Base-by-base conservation (phyloP, 1,140 invertebrate species). In the Drosophila chauvacae region DNA sequence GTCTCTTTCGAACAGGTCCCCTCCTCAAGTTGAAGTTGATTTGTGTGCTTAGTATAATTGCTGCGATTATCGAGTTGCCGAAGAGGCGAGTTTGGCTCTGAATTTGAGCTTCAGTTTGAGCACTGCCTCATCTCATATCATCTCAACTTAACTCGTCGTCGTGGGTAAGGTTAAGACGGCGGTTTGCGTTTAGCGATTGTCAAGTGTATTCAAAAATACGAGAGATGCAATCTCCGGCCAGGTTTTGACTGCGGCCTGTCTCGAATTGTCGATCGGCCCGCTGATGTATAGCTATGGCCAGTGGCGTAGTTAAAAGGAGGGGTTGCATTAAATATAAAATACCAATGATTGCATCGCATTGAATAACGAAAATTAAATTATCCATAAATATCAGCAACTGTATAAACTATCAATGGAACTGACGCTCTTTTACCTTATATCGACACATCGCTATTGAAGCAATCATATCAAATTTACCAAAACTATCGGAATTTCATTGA, bases 21-120 rank as follows among this genome's bases (percentile, higher is more conserved):
- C 33, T 18, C 44, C 30, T 16, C 74, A 74, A 78, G 74, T 60
- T 70, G 63, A 78, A 69, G 80, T 82, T 78, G 80, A 83, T 82
- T 82, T 75, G 80, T 82, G 64, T 74, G 80, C 80, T 82, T 83
- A 75, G 72, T 75, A 83, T 83, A 82, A 82, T 82, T 82, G 80
- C 80, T 75, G 80, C 80, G 75, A 79, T 83, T 83, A 83, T 79
- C 80, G 48, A 60, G 58, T 60, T 44, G 47, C 61, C 42, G 64
- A 77, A 60, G 79, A 71, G 79, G 16, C 50, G 35, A 16, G 53
- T 39, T 56, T 56, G 53, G 20, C 53, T 56, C 53, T 56, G 53
- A 56, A 39, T 56, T 56, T 55, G 51, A 55, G 51, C 14, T 16
- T 37, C 18, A n/a, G 33, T 23, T 16, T 37, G 53, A 39, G 33